These are phyloP conservation scores for Cryptus armator DNA, from an alignment of 2,888 invertebrate species.

Conservation along the genomic window DNA sequence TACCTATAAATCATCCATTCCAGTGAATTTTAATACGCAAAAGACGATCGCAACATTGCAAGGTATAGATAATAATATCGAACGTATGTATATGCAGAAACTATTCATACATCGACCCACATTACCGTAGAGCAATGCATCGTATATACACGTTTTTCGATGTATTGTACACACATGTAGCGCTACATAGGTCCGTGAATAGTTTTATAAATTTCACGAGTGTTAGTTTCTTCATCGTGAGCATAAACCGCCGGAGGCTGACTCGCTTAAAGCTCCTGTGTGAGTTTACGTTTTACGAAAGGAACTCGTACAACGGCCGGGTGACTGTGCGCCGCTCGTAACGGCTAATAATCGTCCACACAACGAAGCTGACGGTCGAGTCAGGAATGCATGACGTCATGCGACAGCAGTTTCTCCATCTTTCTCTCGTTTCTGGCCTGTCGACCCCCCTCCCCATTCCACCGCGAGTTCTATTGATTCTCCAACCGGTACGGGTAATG, in stretches of 20 bases:
- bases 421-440: not conserved
- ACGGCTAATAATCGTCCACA: constrained; percentile 14
- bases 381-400: constrained; percentile 71
- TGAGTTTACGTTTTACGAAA: constrained; percentile 61
- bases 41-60: constrained; percentile 41
- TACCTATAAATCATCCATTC: constrained; percentile 6
- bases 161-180: not conserved
- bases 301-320: constrained; percentile 52
- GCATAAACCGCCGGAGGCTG: not conserved
- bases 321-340: not conserved
- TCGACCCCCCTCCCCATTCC: not conserved
- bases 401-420: constrained; percentile 9
- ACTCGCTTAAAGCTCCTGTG: constrained; percentile 11
- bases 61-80: constrained; percentile 29
- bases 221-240: constrained; percentile 10
- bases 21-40: constrained; percentile 15
- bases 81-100: constrained; percentile 1
- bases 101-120: constrained; percentile 51
- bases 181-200: not conserved
- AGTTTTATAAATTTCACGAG: not conserved
- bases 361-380: constrained; percentile 53
- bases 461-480: too few species aligned
- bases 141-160: constrained; percentile 1
- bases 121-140: constrained; percentile 8
- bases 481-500: too few species aligned